Percentiles rank a stretch among this genome's conserved stretches.
These are phyloP conservation scores for Lichenostomus cassidix DNA, from an alignment of 2,113 vertebrate genomes.

Conservation along the genomic window DNA sequence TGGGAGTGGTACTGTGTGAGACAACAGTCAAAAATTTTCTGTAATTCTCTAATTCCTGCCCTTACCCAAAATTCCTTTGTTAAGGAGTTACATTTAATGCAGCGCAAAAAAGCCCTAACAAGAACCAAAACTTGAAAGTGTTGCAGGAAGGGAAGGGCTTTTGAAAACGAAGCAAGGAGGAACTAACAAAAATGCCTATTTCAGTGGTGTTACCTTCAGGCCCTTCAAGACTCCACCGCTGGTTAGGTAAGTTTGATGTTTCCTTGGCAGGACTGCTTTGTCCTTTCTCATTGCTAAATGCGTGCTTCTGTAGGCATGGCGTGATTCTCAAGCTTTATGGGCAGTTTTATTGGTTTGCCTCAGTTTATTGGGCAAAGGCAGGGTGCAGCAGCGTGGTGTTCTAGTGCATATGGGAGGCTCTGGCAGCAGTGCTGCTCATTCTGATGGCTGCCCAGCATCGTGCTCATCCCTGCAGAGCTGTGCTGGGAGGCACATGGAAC, in stretches of 20 bases:
- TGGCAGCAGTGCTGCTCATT: neutral
- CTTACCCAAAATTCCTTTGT: slow-evolving; percentile 22
- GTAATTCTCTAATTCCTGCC: slow-evolving; percentile 67
- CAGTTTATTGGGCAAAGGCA: neutral
- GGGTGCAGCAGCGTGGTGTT: neutral
- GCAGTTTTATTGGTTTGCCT: neutral
- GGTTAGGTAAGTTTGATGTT: neutral
- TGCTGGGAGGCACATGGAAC: neutral
- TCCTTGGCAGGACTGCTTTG: neutral
- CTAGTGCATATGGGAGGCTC: neutral
- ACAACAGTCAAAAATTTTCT: slow-evolving; percentile 70
- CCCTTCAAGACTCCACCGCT: neutral
- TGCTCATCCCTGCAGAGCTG: neutral
- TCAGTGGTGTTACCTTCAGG: neutral
- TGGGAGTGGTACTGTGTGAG: slow-evolving; percentile 29
- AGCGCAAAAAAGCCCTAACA: neutral
- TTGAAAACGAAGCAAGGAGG: neutral
- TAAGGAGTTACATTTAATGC: neutral
- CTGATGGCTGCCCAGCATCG: accelerated
- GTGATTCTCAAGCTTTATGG: neutral
- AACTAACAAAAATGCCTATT: neutral
- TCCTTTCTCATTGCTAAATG: neutral
- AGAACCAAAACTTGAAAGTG: neutral
- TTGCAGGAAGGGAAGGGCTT: neutral
- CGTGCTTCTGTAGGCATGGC: accelerated